These are phyloP conservation scores for Pemphigus obesinymphae DNA, from an alignment of 1,140 invertebrate genomes.

Conservation along the genomic window DNA sequence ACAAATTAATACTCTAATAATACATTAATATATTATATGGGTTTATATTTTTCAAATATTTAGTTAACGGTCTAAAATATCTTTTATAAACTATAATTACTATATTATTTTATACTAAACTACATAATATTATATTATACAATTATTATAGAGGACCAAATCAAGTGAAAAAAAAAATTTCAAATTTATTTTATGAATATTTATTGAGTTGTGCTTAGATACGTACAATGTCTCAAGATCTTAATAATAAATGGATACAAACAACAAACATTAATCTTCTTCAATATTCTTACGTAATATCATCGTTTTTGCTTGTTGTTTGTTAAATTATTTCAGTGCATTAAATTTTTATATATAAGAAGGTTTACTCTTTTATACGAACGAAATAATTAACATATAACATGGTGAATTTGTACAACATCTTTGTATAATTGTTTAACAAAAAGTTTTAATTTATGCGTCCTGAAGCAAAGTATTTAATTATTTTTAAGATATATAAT, in stretches of 20 bases:
- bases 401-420: background rate
- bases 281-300: background rate
- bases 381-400: background rate
- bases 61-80: background rate
- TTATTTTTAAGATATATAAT: background rate
- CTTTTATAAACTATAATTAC: no score
- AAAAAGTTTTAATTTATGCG: background rate
- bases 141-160: no score
- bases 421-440: background rate
- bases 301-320: background rate
- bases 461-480: background rate
- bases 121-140: no score
- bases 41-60: background rate
- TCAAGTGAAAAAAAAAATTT: no score
- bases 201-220: background rate
- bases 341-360: background rate
- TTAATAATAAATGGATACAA: background rate
- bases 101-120: no score
- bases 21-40: no score
- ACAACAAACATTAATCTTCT: background rate
- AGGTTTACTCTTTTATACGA: background rate
- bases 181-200: background rate
- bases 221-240: background rate
- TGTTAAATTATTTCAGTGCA: background rate
- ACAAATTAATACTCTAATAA: background rate